Evolutionary conservation across 2,113 vertebrate species (phyloP), one percentile per base, ranked within the genome.

Genomic region (Peromyscus leucopus): DNA sequence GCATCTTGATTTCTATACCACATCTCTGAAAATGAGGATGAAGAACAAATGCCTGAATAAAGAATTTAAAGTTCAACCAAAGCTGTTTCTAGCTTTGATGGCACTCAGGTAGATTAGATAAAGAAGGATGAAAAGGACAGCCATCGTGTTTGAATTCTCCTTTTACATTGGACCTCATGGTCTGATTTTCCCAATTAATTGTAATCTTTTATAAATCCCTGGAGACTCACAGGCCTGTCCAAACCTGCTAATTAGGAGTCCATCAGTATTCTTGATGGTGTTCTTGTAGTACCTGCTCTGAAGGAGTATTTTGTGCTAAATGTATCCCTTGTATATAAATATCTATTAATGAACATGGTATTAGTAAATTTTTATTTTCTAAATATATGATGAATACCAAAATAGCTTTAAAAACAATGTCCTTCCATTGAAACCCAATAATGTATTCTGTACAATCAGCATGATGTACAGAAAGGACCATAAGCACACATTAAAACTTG

Each of bases 131-230:
- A 82, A 97, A 92, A 89, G 67, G 46, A 57, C 21, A 79, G 42
- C 36, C 79, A 96, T 95, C 91, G 22, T 24, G 22, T 94, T 95
- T 96, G 94, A 96, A 94, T 65, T 97, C n/a, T 78, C 55, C 36
- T 75, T 78, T 57, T 79, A 90, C 28, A 96, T 55, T 74, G 31
- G 71, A 82, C n/a, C 89, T 89, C 83, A 78, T 36, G 57, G 7
- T 79, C 48, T 87, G 69, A 93, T 16, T 84, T 96, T 89, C n/a
- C 51, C 63, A 91, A 79, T 48, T 94, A 96, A 94, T 94, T 95
- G 51, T 42, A 95, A 83, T 85, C 21, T 96, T 92, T 93, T 87
- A 39, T 86, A 87, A 80, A 74, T 93, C 93, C n/a, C 82, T 71
- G 89, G 42, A 95, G 46, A 75, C 4, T 12, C 46, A 46, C 11